A percentile compares a stretch with the other conserved stretches of the same genome.
Evolutionary conservation across 2,797 vertebrate species (phyloP).

Genomic region (Hemitrygon akajei): DNA sequence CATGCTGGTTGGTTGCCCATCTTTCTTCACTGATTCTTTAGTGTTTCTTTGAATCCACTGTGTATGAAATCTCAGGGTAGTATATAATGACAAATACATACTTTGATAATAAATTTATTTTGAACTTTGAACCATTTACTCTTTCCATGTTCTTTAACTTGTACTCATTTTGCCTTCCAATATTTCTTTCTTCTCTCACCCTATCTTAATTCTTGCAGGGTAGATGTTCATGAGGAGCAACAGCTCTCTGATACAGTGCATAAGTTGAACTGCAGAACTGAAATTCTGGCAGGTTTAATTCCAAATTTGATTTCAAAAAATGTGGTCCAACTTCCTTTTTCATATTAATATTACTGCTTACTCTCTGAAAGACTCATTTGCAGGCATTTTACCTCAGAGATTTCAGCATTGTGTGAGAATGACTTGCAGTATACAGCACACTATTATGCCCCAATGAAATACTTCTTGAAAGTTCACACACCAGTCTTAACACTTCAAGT

Average conservation of each 20-base stretch:
- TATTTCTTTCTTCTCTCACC: not conserved
- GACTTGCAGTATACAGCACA: not conserved
- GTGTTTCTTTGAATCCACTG: no score
- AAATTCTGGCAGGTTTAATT: not conserved
- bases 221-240: not conserved
- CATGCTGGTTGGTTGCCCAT: no score
- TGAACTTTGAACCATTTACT: not conserved
- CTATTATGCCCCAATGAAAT: not conserved
- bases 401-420: not conserved
- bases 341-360: not conserved
- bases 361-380: not conserved
- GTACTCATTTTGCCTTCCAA: not conserved
- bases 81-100: no score
- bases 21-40: no score
- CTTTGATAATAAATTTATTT: no score
- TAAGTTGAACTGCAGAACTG: not conserved
- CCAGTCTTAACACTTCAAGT: not conserved
- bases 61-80: no score
- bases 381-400: not conserved
- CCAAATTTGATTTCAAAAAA: not conserved
- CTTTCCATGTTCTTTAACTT: not conserved
- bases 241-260: not conserved
- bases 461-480: not conserved
- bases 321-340: not conserved
- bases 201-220: not conserved